A percentile compares a stretch with the other conserved stretches of the same genome.
phyloP scores from a whole-genome alignment of 2,888 invertebrate genomes.

The Eristalis intricaria region DNA sequence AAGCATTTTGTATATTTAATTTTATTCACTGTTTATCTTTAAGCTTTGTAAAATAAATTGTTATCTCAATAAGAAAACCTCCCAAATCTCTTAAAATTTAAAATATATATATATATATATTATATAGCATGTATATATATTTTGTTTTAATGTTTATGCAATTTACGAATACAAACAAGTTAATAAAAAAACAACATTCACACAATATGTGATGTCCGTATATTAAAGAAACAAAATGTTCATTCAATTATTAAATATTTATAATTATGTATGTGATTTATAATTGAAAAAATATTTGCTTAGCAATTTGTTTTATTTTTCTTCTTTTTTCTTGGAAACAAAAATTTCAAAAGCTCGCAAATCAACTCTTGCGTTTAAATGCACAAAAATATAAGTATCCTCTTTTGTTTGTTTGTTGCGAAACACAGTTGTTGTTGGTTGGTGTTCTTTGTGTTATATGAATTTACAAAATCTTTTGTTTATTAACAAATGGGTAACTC shows the following conservation, averaged over 20 bases:
- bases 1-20: constrained; percentile 20
- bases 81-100: constrained; percentile 31
- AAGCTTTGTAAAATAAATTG: constrained; percentile 51
- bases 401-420: not conserved
- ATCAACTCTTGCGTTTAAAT: constrained; percentile 26
- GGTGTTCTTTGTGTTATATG: not conserved
- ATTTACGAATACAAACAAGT: constrained; percentile 40
- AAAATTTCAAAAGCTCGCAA: constrained; percentile 37
- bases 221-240: not conserved
- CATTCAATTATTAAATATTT: not conserved
- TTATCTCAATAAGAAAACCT: constrained; percentile 39
- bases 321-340: not conserved
- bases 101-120: constrained; percentile 19
- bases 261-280: constrained; percentile 1
- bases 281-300: constrained; percentile 51
- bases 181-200: constrained; percentile 15
- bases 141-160: constrained; percentile 23
- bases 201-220: constrained; percentile 41
- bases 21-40: constrained; percentile 59
- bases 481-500: no score
- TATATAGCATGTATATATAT: not conserved
- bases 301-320: constrained; percentile 12
- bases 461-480: constrained; percentile 26
- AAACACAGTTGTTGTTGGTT: not conserved
- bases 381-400: constrained; percentile 39